Percentiles rank a stretch among this genome's conserved stretches.
Conservation (phyloP, 2,888 invertebrate genomes). For the Mesorhabditis sp. region DNA sequence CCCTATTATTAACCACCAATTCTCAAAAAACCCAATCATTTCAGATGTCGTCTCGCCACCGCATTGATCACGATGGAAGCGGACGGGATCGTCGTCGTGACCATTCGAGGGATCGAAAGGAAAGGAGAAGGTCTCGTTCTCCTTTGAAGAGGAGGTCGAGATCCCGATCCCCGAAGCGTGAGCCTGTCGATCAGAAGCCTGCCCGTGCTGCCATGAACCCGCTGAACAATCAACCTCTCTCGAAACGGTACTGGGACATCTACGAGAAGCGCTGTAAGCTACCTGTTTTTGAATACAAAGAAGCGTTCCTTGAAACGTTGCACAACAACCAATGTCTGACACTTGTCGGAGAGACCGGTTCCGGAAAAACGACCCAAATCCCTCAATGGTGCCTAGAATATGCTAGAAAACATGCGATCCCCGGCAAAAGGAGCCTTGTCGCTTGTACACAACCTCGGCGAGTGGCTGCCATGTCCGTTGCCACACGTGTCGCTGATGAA, state of each 20-base stretch:
- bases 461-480: constrained; percentile 10
- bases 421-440: constrained; percentile 9
- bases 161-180: constrained; percentile 26
- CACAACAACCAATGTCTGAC: constrained; percentile 73
- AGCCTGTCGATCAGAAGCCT: neutral
- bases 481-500: constrained; percentile 60
- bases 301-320: constrained; percentile 87
- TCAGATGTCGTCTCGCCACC: constrained; percentile 40
- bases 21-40: neutral
- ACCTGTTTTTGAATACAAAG: constrained; percentile 94
- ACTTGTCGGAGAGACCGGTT: constrained; percentile 95
- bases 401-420: constrained; percentile 68
- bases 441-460: constrained; percentile 12
- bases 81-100: constrained; percentile 25
- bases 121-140: neutral
- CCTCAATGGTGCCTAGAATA: constrained; percentile 69
- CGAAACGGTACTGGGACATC: constrained; percentile 81
- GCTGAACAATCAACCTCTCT: constrained; percentile 77
- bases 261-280: constrained; percentile 81
- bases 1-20: neutral
- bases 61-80: constrained; percentile 39
- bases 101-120: neutral
- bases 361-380: constrained; percentile 96
- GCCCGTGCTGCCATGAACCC: constrained; percentile 65
- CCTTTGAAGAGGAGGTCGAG: neutral